These are phyloP conservation scores for Theristus sp. DNA, from an alignment of 2,888 invertebrate genomes.

Conservation along the genomic window DNA sequence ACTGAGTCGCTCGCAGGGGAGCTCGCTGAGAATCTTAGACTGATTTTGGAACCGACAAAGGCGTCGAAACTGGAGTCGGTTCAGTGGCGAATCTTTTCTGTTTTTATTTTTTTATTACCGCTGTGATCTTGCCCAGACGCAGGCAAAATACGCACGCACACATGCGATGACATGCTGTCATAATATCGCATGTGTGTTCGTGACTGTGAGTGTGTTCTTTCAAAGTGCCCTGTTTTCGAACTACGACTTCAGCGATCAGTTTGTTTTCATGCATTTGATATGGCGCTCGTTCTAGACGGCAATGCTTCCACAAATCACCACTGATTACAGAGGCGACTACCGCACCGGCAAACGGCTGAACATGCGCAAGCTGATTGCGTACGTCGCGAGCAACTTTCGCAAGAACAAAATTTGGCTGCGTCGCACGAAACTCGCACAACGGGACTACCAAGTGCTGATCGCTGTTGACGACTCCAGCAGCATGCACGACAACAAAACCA, in stretches of 20 bases:
- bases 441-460: constrained; percentile 84
- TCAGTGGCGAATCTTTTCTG: no score
- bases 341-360: constrained; percentile 87
- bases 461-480: constrained; percentile 83
- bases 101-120: no score
- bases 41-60: constrained; percentile 85
- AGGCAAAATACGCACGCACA: no score
- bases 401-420: constrained; percentile 98
- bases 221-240: no score
- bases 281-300: no score
- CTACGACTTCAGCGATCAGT: no score
- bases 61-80: constrained; percentile 55
- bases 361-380: constrained; percentile 93
- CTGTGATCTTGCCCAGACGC: no score
- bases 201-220: no score
- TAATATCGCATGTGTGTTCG: no score
- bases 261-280: no score
- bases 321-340: constrained; percentile 73
- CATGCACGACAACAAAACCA: constrained; percentile 40
- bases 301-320: no score
- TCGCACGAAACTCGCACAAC: constrained; percentile 75
- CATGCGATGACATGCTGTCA: no score
- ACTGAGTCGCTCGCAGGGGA: constrained; percentile 49
- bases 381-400: constrained; percentile 93
- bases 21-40: constrained; percentile 73